Evolutionary conservation across 2,797 vertebrate species (phyloP).

Genomic region (Falco rusticolus): DNA sequence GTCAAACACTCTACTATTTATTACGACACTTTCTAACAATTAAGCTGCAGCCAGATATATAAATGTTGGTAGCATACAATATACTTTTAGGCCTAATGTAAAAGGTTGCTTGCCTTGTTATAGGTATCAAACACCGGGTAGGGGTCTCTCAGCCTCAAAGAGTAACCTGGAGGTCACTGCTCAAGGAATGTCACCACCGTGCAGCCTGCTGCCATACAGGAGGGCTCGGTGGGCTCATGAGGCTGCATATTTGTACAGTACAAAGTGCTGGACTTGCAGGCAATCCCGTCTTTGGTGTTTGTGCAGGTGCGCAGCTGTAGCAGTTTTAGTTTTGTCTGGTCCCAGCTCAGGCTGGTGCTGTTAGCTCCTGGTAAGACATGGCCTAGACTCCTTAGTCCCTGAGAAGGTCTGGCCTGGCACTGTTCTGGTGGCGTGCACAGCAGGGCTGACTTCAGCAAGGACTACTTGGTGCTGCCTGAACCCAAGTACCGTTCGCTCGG

Average conservation of each 20-base stretch:
- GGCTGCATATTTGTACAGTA: not conserved
- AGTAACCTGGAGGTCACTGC: not conserved
- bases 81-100: not conserved
- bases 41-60: not conserved
- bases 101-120: fast-evolving
- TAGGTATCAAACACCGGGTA: not conserved
- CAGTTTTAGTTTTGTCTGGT: not conserved
- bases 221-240: too few relatives aligned
- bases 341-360: not conserved
- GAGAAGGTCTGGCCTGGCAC: not conserved
- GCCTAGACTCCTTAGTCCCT: not conserved
- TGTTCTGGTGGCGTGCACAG: fast-evolving
- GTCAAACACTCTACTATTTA: not conserved
- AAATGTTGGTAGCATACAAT: not conserved
- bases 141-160: not conserved
- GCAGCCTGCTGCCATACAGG: not conserved
- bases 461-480: not conserved
- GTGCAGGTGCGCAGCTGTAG: not conserved
- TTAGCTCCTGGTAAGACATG: not conserved
- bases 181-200: fast-evolving
- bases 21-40: not conserved
- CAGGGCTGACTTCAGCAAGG: not conserved
- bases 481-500: fast-evolving
- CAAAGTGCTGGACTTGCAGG: too few relatives aligned
- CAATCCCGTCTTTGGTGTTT: not conserved